Evolutionary conservation across 2,113 vertebrate genomes (phyloP).

Genomic region (Anoplopoma fimbria): DNA sequence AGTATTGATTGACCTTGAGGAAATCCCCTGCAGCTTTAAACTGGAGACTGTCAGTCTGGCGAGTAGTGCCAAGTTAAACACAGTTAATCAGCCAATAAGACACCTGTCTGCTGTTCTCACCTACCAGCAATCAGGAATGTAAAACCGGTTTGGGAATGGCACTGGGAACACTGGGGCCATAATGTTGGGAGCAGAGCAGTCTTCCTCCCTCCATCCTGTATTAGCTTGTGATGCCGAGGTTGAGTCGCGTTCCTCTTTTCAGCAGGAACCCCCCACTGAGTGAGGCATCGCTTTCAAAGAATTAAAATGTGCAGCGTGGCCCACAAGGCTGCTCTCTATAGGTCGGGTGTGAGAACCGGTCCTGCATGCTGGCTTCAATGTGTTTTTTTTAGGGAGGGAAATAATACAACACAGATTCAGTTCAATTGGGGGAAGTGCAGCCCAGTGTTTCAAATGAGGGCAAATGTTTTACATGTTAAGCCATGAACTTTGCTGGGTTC

Average conservation of each 20-base stretch:
- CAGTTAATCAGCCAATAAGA: conserved; percentile 66
- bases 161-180: conserved; percentile 43
- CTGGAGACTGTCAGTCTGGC: conserved; percentile 77
- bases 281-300: conserved; percentile 71
- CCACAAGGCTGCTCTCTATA: conserved; percentile 39
- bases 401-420: conserved; percentile 28
- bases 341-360: conserved; percentile 63
- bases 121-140: conserved; percentile 28
- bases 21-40: conserved; percentile 68
- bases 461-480: conserved; percentile 33
- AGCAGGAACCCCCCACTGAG: conserved; percentile 78
- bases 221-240: conserved; percentile 45
- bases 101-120: conserved; percentile 55
- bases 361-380: conserved; percentile 40
- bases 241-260: conserved; percentile 58
- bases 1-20: conserved; percentile 70
- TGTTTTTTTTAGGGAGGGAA: conserved; percentile 37
- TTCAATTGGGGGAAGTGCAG: conserved; percentile 9
- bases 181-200: conserved; percentile 57
- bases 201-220: conserved; percentile 69
- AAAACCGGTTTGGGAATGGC: conserved; percentile 20
- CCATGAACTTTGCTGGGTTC: conserved; percentile 37
- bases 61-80: conserved; percentile 77
- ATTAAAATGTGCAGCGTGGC: conserved; percentile 61
- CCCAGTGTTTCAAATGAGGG: conserved; percentile 18